Percentiles rank a stretch among this genome's conserved stretches.
Evolutionary conservation across 2,113 vertebrate species (phyloP).

Genomic region (Hystrix cristata): DNA sequence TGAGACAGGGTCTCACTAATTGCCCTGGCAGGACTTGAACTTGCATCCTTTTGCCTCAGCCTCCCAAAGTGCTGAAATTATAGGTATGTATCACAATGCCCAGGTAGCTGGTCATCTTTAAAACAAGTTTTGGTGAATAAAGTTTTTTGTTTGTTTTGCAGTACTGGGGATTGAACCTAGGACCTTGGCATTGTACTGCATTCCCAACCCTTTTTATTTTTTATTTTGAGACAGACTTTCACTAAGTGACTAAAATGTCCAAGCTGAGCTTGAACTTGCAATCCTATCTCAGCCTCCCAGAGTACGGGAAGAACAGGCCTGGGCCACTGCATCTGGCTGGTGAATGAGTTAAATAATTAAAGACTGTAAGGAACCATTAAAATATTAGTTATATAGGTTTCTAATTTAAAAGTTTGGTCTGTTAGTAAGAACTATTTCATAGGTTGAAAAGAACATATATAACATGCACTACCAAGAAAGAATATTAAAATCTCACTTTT

Average conservation of each 20-base stretch:
- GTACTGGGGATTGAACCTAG: background rate
- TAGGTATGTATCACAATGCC: background rate
- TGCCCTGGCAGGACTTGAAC: background rate
- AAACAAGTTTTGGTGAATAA: slow-evolving; percentile 17
- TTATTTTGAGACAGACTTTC: background rate
- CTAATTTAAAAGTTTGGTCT: slow-evolving; percentile 39
- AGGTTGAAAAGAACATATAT: slow-evolving; percentile 3
- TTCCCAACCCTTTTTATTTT: background rate
- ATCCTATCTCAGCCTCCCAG: background rate
- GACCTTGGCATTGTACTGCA: background rate
- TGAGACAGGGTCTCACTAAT: background rate
- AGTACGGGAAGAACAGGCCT: background rate
- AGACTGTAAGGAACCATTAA: slow-evolving; percentile 12
- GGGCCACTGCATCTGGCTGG: background rate
- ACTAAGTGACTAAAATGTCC: background rate
- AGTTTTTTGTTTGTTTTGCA: background rate
- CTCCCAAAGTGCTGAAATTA: background rate
- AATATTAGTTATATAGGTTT: slow-evolving; percentile 31
- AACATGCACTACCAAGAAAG: background rate
- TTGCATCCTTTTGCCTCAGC: background rate
- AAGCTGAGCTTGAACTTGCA: background rate
- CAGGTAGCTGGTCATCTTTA: background rate
- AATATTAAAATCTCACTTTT: slow-evolving; percentile 27
- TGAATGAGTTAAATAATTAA: background rate
- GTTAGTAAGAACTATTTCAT: slow-evolving; percentile 13